Evolutionary conservation across 1,140 invertebrate genomes (phyloP).

Genomic region (Nasonia giraulti): DNA sequence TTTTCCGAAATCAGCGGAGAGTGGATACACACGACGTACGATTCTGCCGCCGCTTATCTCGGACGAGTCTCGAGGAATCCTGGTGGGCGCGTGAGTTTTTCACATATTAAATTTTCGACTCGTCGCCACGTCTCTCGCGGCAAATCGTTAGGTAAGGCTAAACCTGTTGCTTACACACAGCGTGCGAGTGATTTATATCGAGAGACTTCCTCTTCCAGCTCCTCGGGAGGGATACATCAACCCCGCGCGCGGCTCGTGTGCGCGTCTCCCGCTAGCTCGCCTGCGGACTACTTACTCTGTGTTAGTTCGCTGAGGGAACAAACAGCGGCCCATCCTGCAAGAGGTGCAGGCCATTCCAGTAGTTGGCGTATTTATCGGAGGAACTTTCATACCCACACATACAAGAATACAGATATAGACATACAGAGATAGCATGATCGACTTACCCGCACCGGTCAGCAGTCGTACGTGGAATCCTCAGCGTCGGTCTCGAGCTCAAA

Average conservation of each 20-base stretch:
- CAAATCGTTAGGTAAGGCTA: slow-evolving; percentile 50
- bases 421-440: background rate
- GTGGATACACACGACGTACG: background rate
- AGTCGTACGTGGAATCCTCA: background rate
- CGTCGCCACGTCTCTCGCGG: background rate
- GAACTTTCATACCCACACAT: background rate
- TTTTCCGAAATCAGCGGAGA: background rate
- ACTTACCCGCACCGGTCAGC: background rate
- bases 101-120: slow-evolving; percentile 35
- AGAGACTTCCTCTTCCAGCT: slow-evolving; percentile 54
- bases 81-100: slow-evolving; percentile 10
- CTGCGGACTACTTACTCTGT: background rate
- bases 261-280: slow-evolving; percentile 10
- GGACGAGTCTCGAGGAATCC: background rate
- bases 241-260: slow-evolving; percentile 44
- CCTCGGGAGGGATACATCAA: slow-evolving; percentile 38
- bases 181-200: slow-evolving; percentile 57
- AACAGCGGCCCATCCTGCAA: background rate
- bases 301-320: background rate
- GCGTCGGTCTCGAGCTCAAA: background rate
- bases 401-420: background rate
- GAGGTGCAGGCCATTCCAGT: background rate
- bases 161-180: slow-evolving; percentile 56
- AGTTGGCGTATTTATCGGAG: background rate
- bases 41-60: background rate